Percentiles rank a stretch among this genome's conserved stretches.
Conservation (phyloP, 2,113 vertebrate genomes). For the Etheostoma cragini region DNA sequence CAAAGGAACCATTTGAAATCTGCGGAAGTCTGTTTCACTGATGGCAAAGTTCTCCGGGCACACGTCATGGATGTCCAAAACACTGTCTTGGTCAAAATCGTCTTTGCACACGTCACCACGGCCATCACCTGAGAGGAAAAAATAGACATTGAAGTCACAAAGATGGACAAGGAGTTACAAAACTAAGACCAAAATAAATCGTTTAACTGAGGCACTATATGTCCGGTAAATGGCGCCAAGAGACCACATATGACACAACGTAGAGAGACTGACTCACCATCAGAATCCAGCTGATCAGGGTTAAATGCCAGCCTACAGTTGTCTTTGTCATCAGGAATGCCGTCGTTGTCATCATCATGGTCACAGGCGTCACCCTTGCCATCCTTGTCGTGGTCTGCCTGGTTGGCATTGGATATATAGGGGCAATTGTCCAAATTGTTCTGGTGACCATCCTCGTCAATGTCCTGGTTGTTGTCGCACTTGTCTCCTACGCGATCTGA, state of each 20-base stretch:
- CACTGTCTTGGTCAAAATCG: constrained; percentile 95
- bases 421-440: constrained; percentile 99
- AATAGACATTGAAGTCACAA: not conserved
- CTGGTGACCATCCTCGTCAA: constrained; percentile 98
- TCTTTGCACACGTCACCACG: constrained; percentile 96
- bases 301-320: constrained; percentile 95
- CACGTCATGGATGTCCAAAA: constrained; percentile 94
- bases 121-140: constrained; percentile 88
- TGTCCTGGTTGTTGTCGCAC: constrained; percentile 98
- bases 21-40: constrained; percentile 96
- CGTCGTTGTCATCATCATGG: constrained; percentile 99
- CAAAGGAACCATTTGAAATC: constrained; percentile 98
- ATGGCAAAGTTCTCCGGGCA: constrained; percentile 97
- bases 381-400: constrained; percentile 97
- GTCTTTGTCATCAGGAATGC: constrained; percentile 96
- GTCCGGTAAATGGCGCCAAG: not conserved
- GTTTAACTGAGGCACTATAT: not conserved
- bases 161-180: not conserved
- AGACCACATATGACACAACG: not conserved
- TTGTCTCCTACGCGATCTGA: constrained; percentile 96
- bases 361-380: constrained; percentile 98
- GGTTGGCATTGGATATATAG: constrained; percentile 97
- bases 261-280: constrained; percentile 86
- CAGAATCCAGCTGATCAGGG: constrained; percentile 94
- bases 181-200: not conserved